Evolutionary conservation across 2,888 invertebrate genomes (phyloP), one percentile per base, ranked within the genome.

Genomic region (Xestobium rufovillosum): DNA sequence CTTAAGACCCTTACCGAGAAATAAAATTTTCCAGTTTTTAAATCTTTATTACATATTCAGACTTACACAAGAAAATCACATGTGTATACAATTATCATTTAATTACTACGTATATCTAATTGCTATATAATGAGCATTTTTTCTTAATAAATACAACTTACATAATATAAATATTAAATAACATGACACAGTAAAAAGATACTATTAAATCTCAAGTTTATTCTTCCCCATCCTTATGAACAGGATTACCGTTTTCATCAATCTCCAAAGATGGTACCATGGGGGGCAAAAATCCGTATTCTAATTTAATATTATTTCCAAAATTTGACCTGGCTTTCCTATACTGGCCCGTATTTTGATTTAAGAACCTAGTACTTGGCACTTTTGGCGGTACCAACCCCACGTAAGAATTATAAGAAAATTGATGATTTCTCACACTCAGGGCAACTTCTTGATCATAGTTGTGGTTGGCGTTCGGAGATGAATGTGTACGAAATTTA

Each of bases 241-340:
- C 60, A 0, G 81, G 81, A 42, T 74, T 63, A 1, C 82, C 82
- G 44, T 82, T 74, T 44, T 84, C 77, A 53, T 85, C 84, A 6
- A 87, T 79, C 59, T 86, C 83, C 3, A 82, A 70, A 0, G 88
- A 88, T 0, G 88, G 88, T 42, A 83, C 73, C 49, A 88, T 60
- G 0, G 87, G 88, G 0, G 88, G 87, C 52, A 81, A 83, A 49
- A 88, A 88, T 0, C 86, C 79, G 49, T 88, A 88, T 47, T 88
- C 88, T 53, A 88, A 73, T 51, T 80, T 76, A 1, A 86, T 67
- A 44, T 75, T 76, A 38, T 77, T 70, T 11, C 78, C 79, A 13
- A 76, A 68, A 36, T 67, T 71, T 13, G 70, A 69, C n/a, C 65
- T 56, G 2, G 62, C 60, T 14, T 46, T 51, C 32, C 62, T 41